Base-by-base conservation (phyloP, 1,140 invertebrate genomes). In the Melitaea cinxia region DNA sequence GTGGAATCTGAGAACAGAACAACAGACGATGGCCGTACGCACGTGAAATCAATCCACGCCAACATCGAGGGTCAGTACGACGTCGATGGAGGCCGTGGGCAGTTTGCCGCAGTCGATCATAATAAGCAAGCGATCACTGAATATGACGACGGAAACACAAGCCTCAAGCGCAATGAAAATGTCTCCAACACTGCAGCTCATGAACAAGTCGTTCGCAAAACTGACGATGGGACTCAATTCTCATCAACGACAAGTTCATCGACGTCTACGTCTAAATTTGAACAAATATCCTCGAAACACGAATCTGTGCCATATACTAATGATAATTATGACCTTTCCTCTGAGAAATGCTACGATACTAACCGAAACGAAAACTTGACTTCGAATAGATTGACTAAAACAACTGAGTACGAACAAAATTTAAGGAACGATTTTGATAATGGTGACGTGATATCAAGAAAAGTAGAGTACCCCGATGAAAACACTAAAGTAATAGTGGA, bases 401-500 rank as follows among this genome's bases (percentile, higher is more conserved):
- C 68, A 62, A 78, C 55, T 59, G 73, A 81, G 28, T 74, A 73
- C 59, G 80, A 82, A 50, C 64, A 81, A 65, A 83, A 71, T 65
- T 68, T 77, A 23, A 75, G 67, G 39, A 78, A 33, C 57, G 75
- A 79, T 52, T 68, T 68, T 59, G 82, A 80, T 15, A 80, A 82
- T 12, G 89, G 88, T 28, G 89, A 91, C 57, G 65, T 93, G 17
- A 85, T 93, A 30, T 92, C 92, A 12, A 88, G 92, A 37, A 92
- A 93, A 72, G 83, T 93, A n/a, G 91, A 93, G 55, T 93, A 93
- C 75, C 92, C 92, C 6, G 93, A 93, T 72, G 91, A 92, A 6
- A 93, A 93, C 73, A 94, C 94, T 4, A 94, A 92, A 82, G 91
- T 94, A 63, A 92, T 92, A 10, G 93, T 92, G 19, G 94, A 94